Evolutionary conservation across 2,888 invertebrate genomes (phyloP), one percentile per base, ranked within the genome.

Genomic region (Noctua janthina): DNA sequence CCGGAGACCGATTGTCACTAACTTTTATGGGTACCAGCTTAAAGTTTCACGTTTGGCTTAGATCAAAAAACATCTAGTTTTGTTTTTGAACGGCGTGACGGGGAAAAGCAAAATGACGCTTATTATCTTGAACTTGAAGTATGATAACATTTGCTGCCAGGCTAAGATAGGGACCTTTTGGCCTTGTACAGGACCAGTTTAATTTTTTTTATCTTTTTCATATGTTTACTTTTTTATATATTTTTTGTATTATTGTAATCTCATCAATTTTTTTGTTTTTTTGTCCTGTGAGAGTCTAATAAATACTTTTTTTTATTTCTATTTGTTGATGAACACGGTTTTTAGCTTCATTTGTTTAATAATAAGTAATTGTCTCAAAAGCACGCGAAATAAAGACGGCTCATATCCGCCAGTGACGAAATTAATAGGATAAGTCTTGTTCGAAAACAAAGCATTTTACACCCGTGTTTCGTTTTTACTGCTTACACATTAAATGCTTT

Each of bases 401-500:
- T 46, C 46, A 10, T 46, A 68, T 68, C 29, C 1, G n/a, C n/a
- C 67, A 2, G 46, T 29, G 46, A 46, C n/a, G 17, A 46, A 68
- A 68, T 68, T 46, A 29, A n/a, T 7, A 46, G 13, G 2, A 68
- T 46, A 29, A 46, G 15, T n/a, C 46, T n/a, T 68, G n/a, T 68
- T 46, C 3, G 15, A 29, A 68, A 68, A 46, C 46, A 68, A 68
- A 68, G n/a, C n/a, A 46, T 68, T 68, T 68, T 46, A 46, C 46
- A n/a, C 17, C 10, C 46, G 1, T n/a, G 13, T 68, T 68, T 68
- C 15, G 10, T 46, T 68, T 68, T 68, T 46, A 68, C 68, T 68
- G 46, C 68, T 17, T 2, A n/a, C n/a, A 29, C 8, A 68, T 68
- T 68, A 68, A 68, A 46, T 68, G 68, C 68, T 46, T 68, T 46